Evolutionary conservation across 92 coral and sea anemone species (phyloP).

Genomic region (Blastomussa wellsi): DNA sequence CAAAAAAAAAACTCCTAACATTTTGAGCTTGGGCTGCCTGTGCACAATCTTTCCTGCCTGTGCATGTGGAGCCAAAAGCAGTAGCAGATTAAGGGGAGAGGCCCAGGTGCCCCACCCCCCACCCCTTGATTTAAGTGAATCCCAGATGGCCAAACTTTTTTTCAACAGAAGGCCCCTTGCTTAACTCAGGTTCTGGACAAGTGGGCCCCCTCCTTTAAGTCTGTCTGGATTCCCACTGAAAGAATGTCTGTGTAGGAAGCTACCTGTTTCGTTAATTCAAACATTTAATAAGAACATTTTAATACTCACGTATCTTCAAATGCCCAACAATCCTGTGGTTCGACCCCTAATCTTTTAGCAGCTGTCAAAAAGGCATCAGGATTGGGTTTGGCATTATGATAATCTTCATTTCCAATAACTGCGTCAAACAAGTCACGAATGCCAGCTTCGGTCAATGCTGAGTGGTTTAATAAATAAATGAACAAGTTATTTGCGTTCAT

Average conservation of each 20-base stretch:
- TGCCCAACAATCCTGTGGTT: constrained; percentile 92
- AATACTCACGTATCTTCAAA: constrained; percentile 96
- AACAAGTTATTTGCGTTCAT: background rate
- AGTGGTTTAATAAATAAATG: background rate
- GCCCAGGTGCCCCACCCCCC: too few relatives aligned
- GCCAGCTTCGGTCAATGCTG: constrained; percentile 84
- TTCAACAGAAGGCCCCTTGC: too few relatives aligned
- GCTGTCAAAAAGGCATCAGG: constrained; percentile 94
- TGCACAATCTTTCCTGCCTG: too few relatives aligned
- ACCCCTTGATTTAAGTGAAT: too few relatives aligned
- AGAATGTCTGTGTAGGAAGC: background rate
- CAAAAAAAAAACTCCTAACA: too few relatives aligned
- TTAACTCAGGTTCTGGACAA: too few relatives aligned
- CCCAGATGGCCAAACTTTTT: too few relatives aligned
- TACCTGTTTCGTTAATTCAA: background rate
- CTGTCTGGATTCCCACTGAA: too few relatives aligned
- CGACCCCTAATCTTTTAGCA: constrained; percentile 75
- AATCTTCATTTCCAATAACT: constrained; percentile 93
- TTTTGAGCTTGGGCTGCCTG: too few relatives aligned
- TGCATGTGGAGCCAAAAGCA: too few relatives aligned
- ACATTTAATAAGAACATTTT: background rate
- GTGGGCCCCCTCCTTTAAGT: too few relatives aligned
- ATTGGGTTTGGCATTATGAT: constrained; percentile 71
- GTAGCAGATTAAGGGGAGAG: too few relatives aligned
- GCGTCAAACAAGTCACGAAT: constrained; percentile 83